A percentile compares a stretch with the other conserved stretches of the same genome.
Conservation (phyloP, 2,797 vertebrate species). For the Semaprochilodus insignis region DNA sequence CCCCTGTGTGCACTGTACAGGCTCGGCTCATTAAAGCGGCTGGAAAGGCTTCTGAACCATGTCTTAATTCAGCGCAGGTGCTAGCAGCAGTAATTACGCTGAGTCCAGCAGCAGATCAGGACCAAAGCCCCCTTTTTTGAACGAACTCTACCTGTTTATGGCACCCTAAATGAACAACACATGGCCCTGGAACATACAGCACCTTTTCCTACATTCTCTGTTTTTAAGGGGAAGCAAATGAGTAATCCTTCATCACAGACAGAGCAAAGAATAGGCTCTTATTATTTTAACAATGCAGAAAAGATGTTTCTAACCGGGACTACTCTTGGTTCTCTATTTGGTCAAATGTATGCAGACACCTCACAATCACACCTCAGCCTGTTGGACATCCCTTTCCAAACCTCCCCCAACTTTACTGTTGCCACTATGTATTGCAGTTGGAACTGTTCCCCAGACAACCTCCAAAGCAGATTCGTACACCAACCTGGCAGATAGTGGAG, state of each 20-base stretch:
- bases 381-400: too few relatives aligned
- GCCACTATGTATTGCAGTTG: too few relatives aligned
- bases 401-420: too few relatives aligned
- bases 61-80: constrained; percentile 38
- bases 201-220: constrained; percentile 40
- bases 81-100: constrained; percentile 35
- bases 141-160: constrained; percentile 55
- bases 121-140: constrained; percentile 25
- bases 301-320: too few relatives aligned
- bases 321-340: too few relatives aligned
- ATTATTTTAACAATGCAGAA: constrained; percentile 60
- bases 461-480: too few relatives aligned
- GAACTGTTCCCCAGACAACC: too few relatives aligned
- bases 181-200: constrained; percentile 59
- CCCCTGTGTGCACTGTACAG: constrained; percentile 22
- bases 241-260: constrained; percentile 56
- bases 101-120: constrained; percentile 14
- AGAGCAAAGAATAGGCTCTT: constrained; percentile 17
- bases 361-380: too few relatives aligned
- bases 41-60: constrained; percentile 46
- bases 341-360: too few relatives aligned
- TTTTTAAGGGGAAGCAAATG: constrained; percentile 51
- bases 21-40: constrained; percentile 47
- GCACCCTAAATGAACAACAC: constrained; percentile 66
- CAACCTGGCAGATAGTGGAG: too few relatives aligned